These are phyloP conservation scores for Punctoribates punctum DNA, from an alignment of 2,888 invertebrate genomes.

Conservation along the genomic window DNA sequence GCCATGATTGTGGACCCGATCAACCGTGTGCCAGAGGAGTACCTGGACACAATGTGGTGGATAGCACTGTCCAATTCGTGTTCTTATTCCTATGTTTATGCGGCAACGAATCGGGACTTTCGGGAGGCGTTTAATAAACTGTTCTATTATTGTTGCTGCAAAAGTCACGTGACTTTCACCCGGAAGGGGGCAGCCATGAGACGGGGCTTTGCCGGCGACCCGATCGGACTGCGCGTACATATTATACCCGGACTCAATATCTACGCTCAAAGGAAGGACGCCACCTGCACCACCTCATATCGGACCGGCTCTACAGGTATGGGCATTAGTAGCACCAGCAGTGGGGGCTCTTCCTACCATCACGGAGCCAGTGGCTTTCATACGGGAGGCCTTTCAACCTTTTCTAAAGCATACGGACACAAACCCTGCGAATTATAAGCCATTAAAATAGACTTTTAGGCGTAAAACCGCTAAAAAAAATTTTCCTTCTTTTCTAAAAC, in stretches of 20 bases:
- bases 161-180: constrained; percentile 67
- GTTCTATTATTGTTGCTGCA: constrained; percentile 76
- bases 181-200: constrained; percentile 52
- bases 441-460: background rate
- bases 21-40: constrained; percentile 46
- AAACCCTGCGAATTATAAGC: constrained; percentile 9
- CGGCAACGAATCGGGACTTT: constrained; percentile 65
- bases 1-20: constrained; percentile 59
- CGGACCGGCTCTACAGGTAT: constrained; percentile 7
- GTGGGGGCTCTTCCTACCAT: constrained; percentile 13
- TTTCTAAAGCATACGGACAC: background rate
- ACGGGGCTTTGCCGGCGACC: constrained; percentile 37
- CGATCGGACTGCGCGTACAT: constrained; percentile 60
- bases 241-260: constrained; percentile 68
- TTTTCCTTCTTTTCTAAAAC: background rate
- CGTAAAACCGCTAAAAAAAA: background rate
- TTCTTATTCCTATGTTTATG: constrained; percentile 65
- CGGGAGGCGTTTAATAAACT: constrained; percentile 67
- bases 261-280: constrained; percentile 54
- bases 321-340: background rate
- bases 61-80: constrained; percentile 67
- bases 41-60: constrained; percentile 64
- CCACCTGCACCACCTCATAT: constrained; percentile 24
- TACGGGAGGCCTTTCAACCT: background rate
- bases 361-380: background rate